These are phyloP conservation scores for Syngnathoides biaculeatus DNA, from an alignment of 2,113 vertebrate genomes.

Conservation along the genomic window DNA sequence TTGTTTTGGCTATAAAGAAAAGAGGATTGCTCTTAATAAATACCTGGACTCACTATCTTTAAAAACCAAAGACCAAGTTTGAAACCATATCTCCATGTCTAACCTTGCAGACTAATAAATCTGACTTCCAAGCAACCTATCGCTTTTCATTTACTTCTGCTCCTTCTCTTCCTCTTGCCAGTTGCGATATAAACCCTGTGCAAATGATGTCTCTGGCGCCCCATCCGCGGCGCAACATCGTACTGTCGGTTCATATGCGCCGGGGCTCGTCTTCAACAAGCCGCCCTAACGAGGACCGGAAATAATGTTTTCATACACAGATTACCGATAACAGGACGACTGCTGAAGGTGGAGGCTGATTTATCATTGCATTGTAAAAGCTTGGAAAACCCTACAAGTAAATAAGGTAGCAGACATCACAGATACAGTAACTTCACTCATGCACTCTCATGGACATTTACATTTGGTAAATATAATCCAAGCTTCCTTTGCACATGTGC, in stretches of 20 bases:
- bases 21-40: too few species aligned
- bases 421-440: too few species aligned
- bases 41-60: too few species aligned
- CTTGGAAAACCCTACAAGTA: not conserved
- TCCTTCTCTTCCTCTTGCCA: conserved; percentile 1
- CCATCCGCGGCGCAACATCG: conserved; percentile 29
- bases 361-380: conserved; percentile 5
- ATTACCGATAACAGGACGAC: conserved; percentile 14
- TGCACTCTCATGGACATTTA: too few species aligned
- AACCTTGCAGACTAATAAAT: conserved; percentile 13
- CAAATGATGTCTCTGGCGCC: conserved; percentile 30
- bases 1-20: too few species aligned
- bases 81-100: too few species aligned
- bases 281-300: conserved; percentile 27
- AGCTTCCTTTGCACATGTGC: too few species aligned
- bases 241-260: conserved; percentile 26
- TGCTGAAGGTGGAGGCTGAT: conserved; percentile 24
- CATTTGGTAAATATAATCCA: too few species aligned
- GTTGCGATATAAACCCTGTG: conserved; percentile 18
- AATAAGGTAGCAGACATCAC: not conserved
- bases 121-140: conserved; percentile 39
- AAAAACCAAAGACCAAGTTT: too few species aligned
- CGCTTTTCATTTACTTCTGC: conserved; percentile 35
- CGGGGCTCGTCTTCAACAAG: conserved; percentile 28
- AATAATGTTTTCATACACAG: conserved; percentile 43